A percentile compares a stretch with the other conserved stretches of the same genome.
Conservation (phyloP, 1,140 invertebrate species). For the Zophobas atratus region DNA sequence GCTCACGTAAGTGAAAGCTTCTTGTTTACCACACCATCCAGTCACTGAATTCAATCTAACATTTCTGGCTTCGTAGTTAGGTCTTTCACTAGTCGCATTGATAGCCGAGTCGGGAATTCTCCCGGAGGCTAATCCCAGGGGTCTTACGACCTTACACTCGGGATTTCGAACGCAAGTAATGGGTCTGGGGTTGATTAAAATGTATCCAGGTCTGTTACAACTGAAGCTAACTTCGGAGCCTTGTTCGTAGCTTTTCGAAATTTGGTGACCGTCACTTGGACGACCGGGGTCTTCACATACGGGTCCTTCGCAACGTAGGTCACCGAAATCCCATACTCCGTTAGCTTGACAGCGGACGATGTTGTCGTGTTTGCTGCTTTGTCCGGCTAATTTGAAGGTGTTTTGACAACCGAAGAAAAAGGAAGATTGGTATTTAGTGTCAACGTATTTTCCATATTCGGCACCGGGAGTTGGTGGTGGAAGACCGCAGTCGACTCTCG, state of each 20-base stretch:
- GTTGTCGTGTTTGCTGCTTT: conserved; percentile 92
- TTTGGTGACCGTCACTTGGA: conserved; percentile 91
- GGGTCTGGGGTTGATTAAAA: conserved; percentile 90
- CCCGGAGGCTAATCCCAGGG: conserved; percentile 92
- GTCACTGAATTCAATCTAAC: conserved; percentile 94
- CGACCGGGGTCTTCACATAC: conserved; percentile 96
- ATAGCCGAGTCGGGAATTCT: conserved; percentile 96
- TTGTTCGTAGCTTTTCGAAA: conserved; percentile 94
- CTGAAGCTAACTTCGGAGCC: conserved; percentile 92
- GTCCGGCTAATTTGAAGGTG: conserved; percentile 94
- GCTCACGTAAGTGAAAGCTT: conserved; percentile 95
- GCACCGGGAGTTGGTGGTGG: conserved; percentile 93
- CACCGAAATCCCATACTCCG: conserved; percentile 97
- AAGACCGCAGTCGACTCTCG: conserved; percentile 88
- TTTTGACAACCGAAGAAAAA: conserved; percentile 98
- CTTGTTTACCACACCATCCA: conserved; percentile 95
- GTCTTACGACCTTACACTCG: conserved; percentile 94
- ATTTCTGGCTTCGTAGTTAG: conserved; percentile 93
- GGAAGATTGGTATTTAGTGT: conserved; percentile 91
- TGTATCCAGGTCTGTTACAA: conserved; percentile 93
- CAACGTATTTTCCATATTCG: conserved; percentile 89
- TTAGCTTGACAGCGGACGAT: conserved; percentile 92
- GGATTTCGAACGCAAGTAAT: conserved; percentile 93
- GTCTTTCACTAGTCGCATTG: conserved; percentile 93
- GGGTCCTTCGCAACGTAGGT: conserved; percentile 95